Evolutionary conservation across 2,797 vertebrate genomes (phyloP), one percentile per base, ranked within the genome.

Genomic region (Etheostoma nigrum): DNA sequence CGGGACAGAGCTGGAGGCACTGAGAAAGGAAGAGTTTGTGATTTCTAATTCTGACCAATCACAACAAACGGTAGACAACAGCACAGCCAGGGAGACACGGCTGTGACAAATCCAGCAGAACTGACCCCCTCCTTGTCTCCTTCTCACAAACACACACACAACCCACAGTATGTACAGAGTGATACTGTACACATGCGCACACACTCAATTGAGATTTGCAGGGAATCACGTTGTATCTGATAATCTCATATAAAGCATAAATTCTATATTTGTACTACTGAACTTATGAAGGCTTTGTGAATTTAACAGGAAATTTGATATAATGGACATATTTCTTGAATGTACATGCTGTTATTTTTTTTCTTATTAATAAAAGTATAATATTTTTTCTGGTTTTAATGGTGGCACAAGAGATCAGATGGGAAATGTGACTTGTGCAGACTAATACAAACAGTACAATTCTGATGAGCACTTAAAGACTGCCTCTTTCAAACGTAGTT

Each of bases 241-340:
- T 86, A 66, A 85, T 91, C 84, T 89, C 70, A 64, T 87, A 84
- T 85, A 76, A 78, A 87, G 52, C 72, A 90, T 80, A 82, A 77
- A 85, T 87, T 88, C 79, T 93, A 92, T 93, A 93, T 94, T 94
- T 94, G 67, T 93, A 92, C 90, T 72, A 81, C 75, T 79, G 83
- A 76, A 88, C 74, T 69, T 74, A 64, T 86, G 71, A 86, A 89
- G 81, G 84, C 68, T 89, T 91, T 91, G 82, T 82, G 71, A 85
- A 86, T 88, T 78, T 84, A 66, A 87, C 67, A 80, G 48, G 77
- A 27, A 78, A 86, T 91, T 88, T 89, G 55, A 89, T 90, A 83
- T 74, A 73, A 75, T 78, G 78, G 47, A 83, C 58, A 78, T 88
- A 78, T 89, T 89, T 92, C 75, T 89, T 91, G 87, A 94, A 94